Conservation (phyloP, 2,113 vertebrate species). For the Calidris pugnax region DNA sequence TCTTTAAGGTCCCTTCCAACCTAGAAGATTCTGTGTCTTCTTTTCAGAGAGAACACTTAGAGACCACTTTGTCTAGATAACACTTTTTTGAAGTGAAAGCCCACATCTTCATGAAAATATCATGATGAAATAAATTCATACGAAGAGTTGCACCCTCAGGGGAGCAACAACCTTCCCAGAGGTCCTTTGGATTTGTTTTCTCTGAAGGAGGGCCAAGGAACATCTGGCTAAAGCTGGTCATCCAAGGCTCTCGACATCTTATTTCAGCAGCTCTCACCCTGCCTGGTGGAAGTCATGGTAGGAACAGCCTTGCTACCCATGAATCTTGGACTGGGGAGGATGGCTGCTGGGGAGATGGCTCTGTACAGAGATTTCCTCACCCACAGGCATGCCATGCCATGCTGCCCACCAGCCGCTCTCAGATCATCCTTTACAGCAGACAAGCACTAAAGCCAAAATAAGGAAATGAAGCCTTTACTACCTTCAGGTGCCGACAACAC, state of each 20-base stretch:
- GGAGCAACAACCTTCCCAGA: not conserved
- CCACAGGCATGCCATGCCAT: not conserved
- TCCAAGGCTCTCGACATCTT: not conserved
- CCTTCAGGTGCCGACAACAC: not conserved
- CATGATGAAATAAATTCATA: not conserved
- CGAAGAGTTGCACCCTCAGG: not conserved
- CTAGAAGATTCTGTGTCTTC: too few relatives aligned
- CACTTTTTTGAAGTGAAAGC: not conserved
- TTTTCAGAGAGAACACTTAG: not conserved
- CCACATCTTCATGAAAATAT: not conserved
- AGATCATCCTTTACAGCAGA: not conserved
- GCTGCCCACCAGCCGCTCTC: not conserved
- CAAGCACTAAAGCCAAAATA: not conserved
- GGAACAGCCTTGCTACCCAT: not conserved
- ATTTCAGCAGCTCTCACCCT: not conserved
- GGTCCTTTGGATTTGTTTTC: not conserved
- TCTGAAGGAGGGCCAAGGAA: not conserved
- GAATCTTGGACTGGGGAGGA: not conserved
- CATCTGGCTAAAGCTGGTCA: not conserved
- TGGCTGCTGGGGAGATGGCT: not conserved
- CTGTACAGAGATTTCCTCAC: not conserved
- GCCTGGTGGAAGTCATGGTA: not conserved
- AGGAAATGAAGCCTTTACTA: not conserved
- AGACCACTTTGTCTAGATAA: not conserved
- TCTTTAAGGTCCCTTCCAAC: too few relatives aligned